These are phyloP conservation scores for Picus viridis DNA, from an alignment of 2,797 vertebrate species.

Conservation along the genomic window DNA sequence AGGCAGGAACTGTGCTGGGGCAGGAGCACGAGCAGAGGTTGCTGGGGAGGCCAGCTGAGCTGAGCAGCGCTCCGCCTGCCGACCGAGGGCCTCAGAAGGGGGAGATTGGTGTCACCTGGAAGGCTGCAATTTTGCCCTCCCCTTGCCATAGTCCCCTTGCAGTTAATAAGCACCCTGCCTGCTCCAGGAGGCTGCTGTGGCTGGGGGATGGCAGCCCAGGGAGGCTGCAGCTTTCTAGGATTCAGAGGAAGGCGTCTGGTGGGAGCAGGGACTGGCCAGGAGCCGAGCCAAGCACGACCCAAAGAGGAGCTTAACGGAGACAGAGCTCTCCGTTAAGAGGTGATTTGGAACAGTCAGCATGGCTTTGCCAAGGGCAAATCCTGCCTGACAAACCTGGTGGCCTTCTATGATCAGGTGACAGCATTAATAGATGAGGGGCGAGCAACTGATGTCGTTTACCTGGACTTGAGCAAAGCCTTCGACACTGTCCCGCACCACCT, in stretches of 20 bases:
- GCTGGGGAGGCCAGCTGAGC: neutral
- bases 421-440: too few relatives aligned
- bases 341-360: too few relatives aligned
- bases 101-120: neutral
- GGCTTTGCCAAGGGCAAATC: too few relatives aligned
- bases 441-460: too few relatives aligned
- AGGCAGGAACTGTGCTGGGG: neutral
- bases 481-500: too few relatives aligned
- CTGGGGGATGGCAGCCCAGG: constrained; percentile 22
- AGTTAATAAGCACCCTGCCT: constrained; percentile 61
- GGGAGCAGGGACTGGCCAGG: neutral
- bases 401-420: too few relatives aligned
- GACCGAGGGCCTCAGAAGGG: neutral
- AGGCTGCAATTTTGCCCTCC: constrained; percentile 54
- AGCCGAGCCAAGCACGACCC: constrained; percentile 3
- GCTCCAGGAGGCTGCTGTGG: constrained; percentile 36
- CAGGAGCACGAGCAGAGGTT: neutral
- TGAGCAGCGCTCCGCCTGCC: neutral
- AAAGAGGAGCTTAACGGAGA: neutral
- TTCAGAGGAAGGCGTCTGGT: neutral
- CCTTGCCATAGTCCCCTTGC: constrained; percentile 4
- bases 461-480: too few relatives aligned
- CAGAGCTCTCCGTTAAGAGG: neutral
- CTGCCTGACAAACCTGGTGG: too few relatives aligned
- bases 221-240: constrained; percentile 56